Evolutionary conservation across 2,113 vertebrate species (phyloP).

Genomic region (Macquaria australasica): DNA sequence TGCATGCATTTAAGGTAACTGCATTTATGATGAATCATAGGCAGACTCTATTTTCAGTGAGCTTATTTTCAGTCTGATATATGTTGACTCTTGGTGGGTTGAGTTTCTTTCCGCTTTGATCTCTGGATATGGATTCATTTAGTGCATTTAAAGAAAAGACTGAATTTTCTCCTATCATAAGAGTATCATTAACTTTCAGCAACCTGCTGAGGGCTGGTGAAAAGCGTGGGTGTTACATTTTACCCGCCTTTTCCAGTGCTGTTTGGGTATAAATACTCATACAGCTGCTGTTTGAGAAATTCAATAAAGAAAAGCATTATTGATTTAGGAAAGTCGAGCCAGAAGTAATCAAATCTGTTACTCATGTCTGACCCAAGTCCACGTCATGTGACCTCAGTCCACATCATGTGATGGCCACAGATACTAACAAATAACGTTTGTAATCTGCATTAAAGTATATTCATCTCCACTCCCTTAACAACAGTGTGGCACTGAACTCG

Average conservation of each 20-base stretch:
- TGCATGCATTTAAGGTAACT: neutral
- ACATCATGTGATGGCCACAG: slow-evolving; percentile 23
- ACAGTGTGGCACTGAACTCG: neutral
- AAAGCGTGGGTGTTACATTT: neutral
- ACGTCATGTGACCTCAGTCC: slow-evolving; percentile 18
- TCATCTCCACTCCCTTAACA: neutral
- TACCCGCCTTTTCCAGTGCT: neutral
- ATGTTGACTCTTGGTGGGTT: neutral
- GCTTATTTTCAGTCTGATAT: neutral
- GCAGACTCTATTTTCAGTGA: neutral
- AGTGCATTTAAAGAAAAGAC: neutral
- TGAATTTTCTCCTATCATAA: neutral
- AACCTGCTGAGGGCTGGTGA: neutral
- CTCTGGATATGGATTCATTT: neutral
- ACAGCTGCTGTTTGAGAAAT: neutral
- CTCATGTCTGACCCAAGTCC: slow-evolving; percentile 17
- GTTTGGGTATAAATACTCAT: neutral
- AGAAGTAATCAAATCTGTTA: neutral
- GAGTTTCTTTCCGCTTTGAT: neutral
- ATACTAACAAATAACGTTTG: slow-evolving; percentile 4
- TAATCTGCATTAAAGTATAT: slow-evolving; percentile 9
- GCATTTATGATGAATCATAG: neutral
- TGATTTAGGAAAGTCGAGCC: slow-evolving; percentile 10
- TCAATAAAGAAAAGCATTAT: slow-evolving; percentile 1
- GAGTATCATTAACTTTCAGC: slow-evolving; percentile 11